Evolutionary conservation across 2,888 invertebrate genomes (phyloP).

Genomic region (Hoplodrina blanda): DNA sequence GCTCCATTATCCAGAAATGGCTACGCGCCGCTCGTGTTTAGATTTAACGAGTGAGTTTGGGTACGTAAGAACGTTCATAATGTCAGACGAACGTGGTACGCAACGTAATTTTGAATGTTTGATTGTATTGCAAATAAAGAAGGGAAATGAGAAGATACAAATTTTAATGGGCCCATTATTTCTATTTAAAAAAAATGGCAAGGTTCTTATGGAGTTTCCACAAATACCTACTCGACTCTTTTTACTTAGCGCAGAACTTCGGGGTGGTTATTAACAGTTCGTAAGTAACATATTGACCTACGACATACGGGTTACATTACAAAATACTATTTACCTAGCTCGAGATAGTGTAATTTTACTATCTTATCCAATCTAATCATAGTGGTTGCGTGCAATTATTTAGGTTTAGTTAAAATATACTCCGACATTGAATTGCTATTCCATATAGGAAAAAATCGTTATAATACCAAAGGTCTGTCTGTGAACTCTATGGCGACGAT

Average conservation of each 20-base stretch:
- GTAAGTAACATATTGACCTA: background rate
- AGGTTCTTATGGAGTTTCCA: background rate
- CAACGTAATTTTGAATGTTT: constrained; percentile 50
- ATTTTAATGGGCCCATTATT: constrained; percentile 3
- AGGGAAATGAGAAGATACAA: constrained; percentile 16
- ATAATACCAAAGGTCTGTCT: constrained; percentile 32
- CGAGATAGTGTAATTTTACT: constrained; percentile 27
- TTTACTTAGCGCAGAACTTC: background rate
- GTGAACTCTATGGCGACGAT: constrained; percentile 13
- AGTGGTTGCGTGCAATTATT: background rate
- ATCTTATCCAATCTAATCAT: constrained; percentile 43
- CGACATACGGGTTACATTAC: background rate
- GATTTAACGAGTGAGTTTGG: constrained; percentile 81
- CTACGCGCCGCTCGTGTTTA: constrained; percentile 81
- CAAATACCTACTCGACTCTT: background rate
- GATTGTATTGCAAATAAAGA: constrained; percentile 43
- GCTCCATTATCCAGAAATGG: constrained; percentile 88
- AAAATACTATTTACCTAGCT: background rate
- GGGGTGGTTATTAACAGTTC: no score
- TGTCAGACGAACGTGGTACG: constrained; percentile 59
- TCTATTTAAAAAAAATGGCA: constrained; percentile 7
- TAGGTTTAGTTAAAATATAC: background rate
- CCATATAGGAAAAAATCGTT: constrained; percentile 25
- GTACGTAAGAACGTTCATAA: constrained; percentile 49
- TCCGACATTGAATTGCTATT: constrained; percentile 21